Evolutionary conservation across 2,888 invertebrate genomes (phyloP).

Genomic region (Xylota segnis): DNA sequence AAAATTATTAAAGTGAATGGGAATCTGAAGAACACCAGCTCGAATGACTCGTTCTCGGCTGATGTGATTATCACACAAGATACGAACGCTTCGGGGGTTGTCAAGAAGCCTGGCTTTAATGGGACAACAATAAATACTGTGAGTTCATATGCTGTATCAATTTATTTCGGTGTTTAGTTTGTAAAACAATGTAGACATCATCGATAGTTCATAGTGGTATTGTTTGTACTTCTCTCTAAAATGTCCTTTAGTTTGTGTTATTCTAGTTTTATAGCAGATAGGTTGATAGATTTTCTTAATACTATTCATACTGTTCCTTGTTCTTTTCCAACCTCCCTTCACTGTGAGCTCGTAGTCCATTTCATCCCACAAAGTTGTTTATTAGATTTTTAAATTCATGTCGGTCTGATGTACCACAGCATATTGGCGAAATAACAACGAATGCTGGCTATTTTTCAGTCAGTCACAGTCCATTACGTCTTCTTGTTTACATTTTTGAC

Average conservation of each 20-base stretch:
- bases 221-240: neutral
- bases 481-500: too few relatives aligned
- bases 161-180: conserved; percentile 7
- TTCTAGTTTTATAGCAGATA: neutral
- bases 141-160: conserved; percentile 62
- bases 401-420: too few relatives aligned
- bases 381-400: too few relatives aligned
- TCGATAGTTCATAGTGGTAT: neutral
- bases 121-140: conserved; percentile 78
- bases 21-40: conserved; percentile 72
- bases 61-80: conserved; percentile 84
- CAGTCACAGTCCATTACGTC: too few relatives aligned
- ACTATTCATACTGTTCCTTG: too few relatives aligned
- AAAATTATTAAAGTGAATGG: conserved; percentile 82
- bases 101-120: conserved; percentile 83
- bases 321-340: too few relatives aligned
- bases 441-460: too few relatives aligned
- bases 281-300: neutral
- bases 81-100: conserved; percentile 82
- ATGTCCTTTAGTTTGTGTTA: neutral
- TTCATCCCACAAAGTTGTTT: too few relatives aligned
- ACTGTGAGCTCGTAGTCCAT: too few relatives aligned
- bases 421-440: too few relatives aligned
- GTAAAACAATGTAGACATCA: neutral
- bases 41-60: conserved; percentile 79